phyloP scores from a whole-genome alignment of 2,888 invertebrate genomes.

The Sesamia inferens region DNA sequence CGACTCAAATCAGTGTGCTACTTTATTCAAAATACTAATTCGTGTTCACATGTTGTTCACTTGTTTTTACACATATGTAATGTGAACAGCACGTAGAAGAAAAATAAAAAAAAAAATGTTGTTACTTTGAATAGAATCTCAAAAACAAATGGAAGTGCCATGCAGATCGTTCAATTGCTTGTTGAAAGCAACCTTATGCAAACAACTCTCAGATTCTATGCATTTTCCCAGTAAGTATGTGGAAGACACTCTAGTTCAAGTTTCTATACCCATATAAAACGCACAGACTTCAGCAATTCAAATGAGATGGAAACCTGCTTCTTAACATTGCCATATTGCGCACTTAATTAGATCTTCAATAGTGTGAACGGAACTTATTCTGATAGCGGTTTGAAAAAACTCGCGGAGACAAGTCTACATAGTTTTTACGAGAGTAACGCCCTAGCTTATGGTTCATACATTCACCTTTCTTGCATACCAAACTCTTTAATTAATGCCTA shows the following conservation, averaged over 20 bases:
- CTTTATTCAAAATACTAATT: not conserved
- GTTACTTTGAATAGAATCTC: not conserved
- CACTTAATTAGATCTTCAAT: conserved; percentile 22
- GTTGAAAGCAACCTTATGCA: not conserved
- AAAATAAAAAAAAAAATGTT: too few species aligned
- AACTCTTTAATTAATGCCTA: not conserved
- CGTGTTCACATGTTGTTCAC: not conserved
- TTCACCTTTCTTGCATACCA: not conserved
- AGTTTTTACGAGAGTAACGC: not conserved
- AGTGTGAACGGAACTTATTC: conserved; percentile 26
- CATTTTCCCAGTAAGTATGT: conserved; percentile 15
- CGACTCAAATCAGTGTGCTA: not conserved
- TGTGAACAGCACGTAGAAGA: too few species aligned
- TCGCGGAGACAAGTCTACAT: conserved; percentile 1
- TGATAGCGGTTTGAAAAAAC: conserved; percentile 22
- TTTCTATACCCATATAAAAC: conserved; percentile 33
- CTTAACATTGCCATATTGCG: conserved; percentile 25
- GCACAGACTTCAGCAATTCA: not conserved
- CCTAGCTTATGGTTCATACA: not conserved
- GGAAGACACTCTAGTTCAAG: conserved; percentile 16
- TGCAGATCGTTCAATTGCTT: not conserved
- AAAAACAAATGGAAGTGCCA: not conserved
- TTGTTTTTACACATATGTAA: too few species aligned
- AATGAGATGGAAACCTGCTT: conserved; percentile 7
- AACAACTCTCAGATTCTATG: not conserved